These are phyloP conservation scores for Pharmacophagus antenor DNA, from an alignment of 2,888 invertebrate genomes.

Conservation along the genomic window DNA sequence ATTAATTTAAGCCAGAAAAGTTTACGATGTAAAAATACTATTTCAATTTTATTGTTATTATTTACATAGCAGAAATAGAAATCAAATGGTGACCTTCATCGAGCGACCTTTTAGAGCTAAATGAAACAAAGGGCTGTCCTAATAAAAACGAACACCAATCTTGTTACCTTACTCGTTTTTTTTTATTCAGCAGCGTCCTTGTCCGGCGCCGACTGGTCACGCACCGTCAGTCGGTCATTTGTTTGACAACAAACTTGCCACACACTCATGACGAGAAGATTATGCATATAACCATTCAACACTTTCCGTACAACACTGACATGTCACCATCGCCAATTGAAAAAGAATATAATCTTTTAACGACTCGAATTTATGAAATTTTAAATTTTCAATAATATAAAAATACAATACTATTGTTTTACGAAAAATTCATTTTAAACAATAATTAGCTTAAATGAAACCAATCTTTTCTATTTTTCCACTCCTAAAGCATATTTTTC, in stretches of 20 bases:
- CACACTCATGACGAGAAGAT: background rate
- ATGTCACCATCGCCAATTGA: too few species aligned
- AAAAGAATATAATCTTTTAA: too few species aligned
- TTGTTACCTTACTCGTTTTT: constrained; percentile 6
- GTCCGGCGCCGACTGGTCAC: constrained; percentile 27
- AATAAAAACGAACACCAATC: background rate
- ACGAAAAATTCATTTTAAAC: too few species aligned
- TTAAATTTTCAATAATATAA: too few species aligned
- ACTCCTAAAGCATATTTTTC: too few species aligned
- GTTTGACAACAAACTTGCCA: constrained; percentile 32
- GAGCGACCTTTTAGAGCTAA: background rate
- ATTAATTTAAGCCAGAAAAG: too few species aligned
- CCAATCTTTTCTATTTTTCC: too few species aligned
- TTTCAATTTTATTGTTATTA: background rate
- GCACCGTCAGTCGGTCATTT: constrained; percentile 27
- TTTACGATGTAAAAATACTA: too few species aligned
- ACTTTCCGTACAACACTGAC: background rate
- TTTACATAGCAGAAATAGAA: background rate
- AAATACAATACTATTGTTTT: too few species aligned
- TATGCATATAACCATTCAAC: background rate
- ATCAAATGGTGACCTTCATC: background rate
- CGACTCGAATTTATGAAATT: too few species aligned
- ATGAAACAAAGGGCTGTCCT: constrained; percentile 1
- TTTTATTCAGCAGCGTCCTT: constrained; percentile 30
- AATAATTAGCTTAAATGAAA: too few species aligned